Evolutionary conservation across 2,888 invertebrate species (phyloP).

Genomic region (Epirrhoe tristata): DNA sequence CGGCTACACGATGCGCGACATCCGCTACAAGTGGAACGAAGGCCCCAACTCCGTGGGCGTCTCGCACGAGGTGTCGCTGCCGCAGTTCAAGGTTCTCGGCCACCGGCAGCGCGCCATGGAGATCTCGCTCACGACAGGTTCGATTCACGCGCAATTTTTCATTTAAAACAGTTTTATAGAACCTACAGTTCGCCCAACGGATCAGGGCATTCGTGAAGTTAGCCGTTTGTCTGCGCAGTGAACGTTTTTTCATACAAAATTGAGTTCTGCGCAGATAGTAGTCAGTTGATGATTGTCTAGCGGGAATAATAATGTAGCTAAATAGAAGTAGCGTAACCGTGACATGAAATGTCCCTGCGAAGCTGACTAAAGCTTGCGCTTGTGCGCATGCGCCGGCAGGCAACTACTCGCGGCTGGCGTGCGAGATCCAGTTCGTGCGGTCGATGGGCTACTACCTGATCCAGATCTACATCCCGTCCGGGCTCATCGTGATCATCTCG

Average conservation of each 20-base stretch:
- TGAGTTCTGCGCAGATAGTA: no score
- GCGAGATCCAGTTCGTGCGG: constrained; percentile 97
- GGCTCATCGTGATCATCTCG: constrained; percentile 97
- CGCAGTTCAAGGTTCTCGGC: constrained; percentile 97
- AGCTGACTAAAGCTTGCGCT: neutral
- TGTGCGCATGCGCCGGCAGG: constrained; percentile 80
- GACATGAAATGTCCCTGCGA: neutral
- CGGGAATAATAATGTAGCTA: neutral
- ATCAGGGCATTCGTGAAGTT: no score
- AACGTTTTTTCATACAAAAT: no score
- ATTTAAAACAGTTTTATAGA: no score
- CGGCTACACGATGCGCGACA: constrained; percentile 98
- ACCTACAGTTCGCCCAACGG: no score
- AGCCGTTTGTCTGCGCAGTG: no score
- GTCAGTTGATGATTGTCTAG: neutral
- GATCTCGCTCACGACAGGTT: constrained; percentile 97
- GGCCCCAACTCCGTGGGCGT: constrained; percentile 96
- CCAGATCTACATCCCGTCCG: constrained; percentile 98
- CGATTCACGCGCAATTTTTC: constrained; percentile 10
- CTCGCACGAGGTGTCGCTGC: constrained; percentile 96
- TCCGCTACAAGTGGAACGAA: constrained; percentile 97
- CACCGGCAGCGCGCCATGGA: constrained; percentile 96
- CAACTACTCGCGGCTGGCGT: constrained; percentile 96
- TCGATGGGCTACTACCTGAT: constrained; percentile 99
- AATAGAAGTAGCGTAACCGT: neutral